A percentile compares a stretch with the other conserved stretches of the same genome.
These are phyloP conservation scores for Petrolisthes manimaculis DNA, from an alignment of 2,888 invertebrate species.

Conservation along the genomic window DNA sequence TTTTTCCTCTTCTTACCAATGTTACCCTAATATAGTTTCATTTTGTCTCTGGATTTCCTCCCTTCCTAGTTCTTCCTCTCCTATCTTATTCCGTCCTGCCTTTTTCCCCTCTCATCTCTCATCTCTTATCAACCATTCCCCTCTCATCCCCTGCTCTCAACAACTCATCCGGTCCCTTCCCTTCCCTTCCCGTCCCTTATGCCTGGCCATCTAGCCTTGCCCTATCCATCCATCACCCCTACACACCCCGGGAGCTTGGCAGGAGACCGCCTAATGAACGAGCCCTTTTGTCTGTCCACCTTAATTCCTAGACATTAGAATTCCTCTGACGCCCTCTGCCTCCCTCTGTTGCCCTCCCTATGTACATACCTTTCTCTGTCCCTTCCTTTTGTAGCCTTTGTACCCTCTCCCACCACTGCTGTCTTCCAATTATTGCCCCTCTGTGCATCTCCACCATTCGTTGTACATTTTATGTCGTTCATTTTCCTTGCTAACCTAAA, in stretches of 20 bases:
- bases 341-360: background rate
- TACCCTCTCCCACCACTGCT: background rate
- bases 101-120: background rate
- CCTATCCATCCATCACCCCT: background rate
- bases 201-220: background rate
- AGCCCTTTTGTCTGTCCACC: background rate
- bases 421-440: background rate
- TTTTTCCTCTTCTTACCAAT: background rate
- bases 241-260: background rate
- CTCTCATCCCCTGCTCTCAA: background rate
- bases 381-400: background rate
- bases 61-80: background rate
- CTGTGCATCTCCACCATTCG: background rate
- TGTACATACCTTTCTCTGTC: background rate
- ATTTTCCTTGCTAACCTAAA: background rate
- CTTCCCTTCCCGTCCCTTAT: background rate
- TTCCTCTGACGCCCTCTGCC: background rate
- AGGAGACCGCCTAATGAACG: background rate
- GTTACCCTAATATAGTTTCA: background rate
- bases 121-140: background rate
- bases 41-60: background rate
- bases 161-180: background rate
- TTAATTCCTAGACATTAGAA: background rate
- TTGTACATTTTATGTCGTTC: background rate
- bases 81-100: background rate